Base-by-base conservation (phyloP, 2,888 invertebrate genomes). In the Apotomis betuletana region DNA sequence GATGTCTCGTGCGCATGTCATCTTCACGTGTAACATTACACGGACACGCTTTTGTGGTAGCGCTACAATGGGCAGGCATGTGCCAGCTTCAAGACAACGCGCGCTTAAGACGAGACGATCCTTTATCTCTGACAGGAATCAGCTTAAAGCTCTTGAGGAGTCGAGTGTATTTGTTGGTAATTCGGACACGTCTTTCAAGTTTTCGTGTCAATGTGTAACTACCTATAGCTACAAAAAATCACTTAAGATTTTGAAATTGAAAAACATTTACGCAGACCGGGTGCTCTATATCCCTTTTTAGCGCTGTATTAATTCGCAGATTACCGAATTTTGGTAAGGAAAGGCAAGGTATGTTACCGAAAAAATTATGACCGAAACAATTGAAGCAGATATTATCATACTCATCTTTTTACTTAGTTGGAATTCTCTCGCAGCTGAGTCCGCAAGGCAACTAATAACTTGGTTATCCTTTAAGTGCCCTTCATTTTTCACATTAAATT, bases 1-100 rank as follows among this genome's bases (percentile, higher is more conserved):
- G 77, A 81, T 88, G 91, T 86, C 92, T 88, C 91, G 91, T 91
- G 92, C 91, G 81, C 88, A 81, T 85, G 86, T 85, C 87, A 85
- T 86, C 86, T 80, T 85, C 82, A 78, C 81, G 77, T 80, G 91
- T 87, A 90, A 91, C 85, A 73, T 78, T 82, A 91, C 79, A 86
- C 81, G 83, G 79, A 78, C 83, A 81, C 79, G 83, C 87, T 83
- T 86, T 90, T 91, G 89, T 88, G 90, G 90, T 87, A 85, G 86
- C 84, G 51, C 70, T 74, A 90, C 87, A 90, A 91, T 86, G 67
- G 76, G 69, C 67, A 70, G 83, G 87, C 85, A 84, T 88, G 88
- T 87, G 87, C 85, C 80, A 80, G 81, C 83, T 79, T 83, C 83
- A 76, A 79, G 77, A 73, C 69, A 69, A 77, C 74, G 76, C 55